Percentiles rank a stretch among this genome's conserved stretches.
Conservation (phyloP, 2,113 vertebrate species). For the Glaucomys volans region DNA sequence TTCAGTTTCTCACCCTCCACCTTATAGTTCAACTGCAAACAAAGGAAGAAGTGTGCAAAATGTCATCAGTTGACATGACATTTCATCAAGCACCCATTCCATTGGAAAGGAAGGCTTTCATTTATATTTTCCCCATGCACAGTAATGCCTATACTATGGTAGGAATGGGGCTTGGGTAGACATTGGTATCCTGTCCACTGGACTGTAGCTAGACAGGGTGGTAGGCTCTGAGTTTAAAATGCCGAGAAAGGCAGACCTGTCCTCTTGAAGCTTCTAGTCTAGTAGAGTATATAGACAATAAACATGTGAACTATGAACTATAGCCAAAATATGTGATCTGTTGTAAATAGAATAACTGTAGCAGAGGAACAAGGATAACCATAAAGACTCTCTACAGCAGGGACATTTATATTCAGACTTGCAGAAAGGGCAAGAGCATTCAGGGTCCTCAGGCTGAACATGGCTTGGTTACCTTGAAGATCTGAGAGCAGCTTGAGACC, state of each 20-base stretch:
- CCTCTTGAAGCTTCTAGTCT: neutral
- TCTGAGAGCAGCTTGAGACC: neutral
- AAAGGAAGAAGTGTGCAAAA: conserved; percentile 34
- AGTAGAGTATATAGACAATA: neutral
- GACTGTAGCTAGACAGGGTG: neutral
- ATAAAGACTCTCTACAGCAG: neutral
- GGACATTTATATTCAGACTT: neutral
- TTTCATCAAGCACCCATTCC: neutral
- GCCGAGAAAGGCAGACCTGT: neutral
- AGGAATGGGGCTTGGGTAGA: neutral
- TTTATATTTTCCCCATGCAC: neutral
- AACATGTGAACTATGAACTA: neutral
- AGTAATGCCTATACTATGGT: neutral
- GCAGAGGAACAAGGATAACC: neutral
- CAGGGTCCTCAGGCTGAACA: neutral
- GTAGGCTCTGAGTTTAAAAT: neutral
- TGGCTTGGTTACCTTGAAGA: neutral
- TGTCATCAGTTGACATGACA: neutral
- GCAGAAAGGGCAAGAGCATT: neutral
- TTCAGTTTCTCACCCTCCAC: conserved; percentile 88
- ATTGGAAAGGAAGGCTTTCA: neutral
- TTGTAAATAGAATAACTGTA: neutral
- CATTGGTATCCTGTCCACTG: neutral
- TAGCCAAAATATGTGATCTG: neutral
- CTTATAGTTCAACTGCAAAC: conserved; percentile 87